Conservation (phyloP, 2,888 invertebrate genomes). For the Standfussiana lucernea region DNA sequence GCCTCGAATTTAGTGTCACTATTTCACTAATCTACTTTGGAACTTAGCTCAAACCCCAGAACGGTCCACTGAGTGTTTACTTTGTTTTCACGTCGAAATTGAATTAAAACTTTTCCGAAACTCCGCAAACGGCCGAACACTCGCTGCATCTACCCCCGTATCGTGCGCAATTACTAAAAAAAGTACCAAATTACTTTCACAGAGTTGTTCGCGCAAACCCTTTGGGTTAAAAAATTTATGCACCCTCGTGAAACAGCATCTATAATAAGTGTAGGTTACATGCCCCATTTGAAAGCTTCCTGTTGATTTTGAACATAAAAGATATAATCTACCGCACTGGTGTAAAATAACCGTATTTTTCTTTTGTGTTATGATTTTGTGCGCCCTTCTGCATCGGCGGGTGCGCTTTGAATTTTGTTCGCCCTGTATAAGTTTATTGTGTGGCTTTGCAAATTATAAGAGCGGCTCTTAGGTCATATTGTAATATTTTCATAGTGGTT, state of each 20-base stretch:
- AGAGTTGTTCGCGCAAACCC: slow-evolving; percentile 86
- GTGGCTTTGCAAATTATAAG: slow-evolving; percentile 75
- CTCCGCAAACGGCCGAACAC: slow-evolving; percentile 68
- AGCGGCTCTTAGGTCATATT: slow-evolving; percentile 58
- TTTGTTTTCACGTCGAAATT: slow-evolving; percentile 78
- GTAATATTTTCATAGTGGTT: slow-evolving; percentile 48
- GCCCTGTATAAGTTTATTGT: slow-evolving; percentile 73
- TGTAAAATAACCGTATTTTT: slow-evolving; percentile 90
- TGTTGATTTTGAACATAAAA: slow-evolving; percentile 90
- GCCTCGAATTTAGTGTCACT: slow-evolving; percentile 71
- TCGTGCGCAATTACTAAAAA: slow-evolving; percentile 80
- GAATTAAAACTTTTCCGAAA: slow-evolving; percentile 80
- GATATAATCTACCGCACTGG: slow-evolving; percentile 90
- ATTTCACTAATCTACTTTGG: slow-evolving; percentile 80
- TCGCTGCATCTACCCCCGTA: slow-evolving; percentile 65
- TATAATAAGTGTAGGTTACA: slow-evolving; percentile 90
- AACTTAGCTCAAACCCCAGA: slow-evolving; percentile 75
- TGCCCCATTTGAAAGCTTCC: slow-evolving; percentile 90
- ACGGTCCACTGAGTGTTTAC: slow-evolving; percentile 78
- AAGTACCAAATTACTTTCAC: slow-evolving; percentile 72
- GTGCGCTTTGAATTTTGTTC: slow-evolving; percentile 80
- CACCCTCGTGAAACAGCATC: slow-evolving; percentile 86
- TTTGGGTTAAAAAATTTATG: slow-evolving; percentile 87
- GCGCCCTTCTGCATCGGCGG: slow-evolving; percentile 82
- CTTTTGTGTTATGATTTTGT: slow-evolving; percentile 87